Percentiles rank a stretch among this genome's conserved stretches.
phyloP scores from a whole-genome alignment of 2,888 invertebrate species.

The Pristionchus entomophagus region DNA sequence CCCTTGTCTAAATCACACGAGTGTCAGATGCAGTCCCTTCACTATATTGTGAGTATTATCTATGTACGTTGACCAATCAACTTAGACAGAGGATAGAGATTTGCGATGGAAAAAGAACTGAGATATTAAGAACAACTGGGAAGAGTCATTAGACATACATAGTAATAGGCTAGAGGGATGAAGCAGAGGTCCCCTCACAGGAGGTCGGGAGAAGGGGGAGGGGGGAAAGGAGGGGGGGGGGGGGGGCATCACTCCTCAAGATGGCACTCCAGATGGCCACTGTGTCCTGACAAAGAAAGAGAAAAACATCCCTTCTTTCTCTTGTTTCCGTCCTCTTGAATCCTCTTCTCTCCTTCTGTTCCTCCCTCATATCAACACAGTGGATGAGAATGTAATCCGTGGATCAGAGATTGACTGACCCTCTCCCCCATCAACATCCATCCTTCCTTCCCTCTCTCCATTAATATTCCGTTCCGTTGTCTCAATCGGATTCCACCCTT shows the following conservation, averaged over 20 bases:
- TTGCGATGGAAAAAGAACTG: neutral
- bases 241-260: neutral
- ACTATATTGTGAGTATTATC: no score
- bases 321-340: neutral
- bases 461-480: slow-evolving; percentile 32
- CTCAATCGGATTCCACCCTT: slow-evolving; percentile 26
- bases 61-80: no score
- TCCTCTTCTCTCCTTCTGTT: neutral
- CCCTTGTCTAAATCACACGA: neutral
- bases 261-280: neutral
- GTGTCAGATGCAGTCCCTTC: no score
- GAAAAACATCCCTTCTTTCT: neutral
- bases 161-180: neutral
- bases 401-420: neutral
- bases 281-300: neutral
- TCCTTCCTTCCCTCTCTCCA: neutral
- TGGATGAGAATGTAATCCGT: slow-evolving; percentile 2
- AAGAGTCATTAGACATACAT: neutral
- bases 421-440: slow-evolving; percentile 1
- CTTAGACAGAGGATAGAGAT: no score
- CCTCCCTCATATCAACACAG: slow-evolving; percentile 1
- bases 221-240: neutral
- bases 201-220: neutral
- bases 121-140: neutral
- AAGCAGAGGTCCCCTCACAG: neutral